Base-by-base conservation (phyloP, 1,140 invertebrate species). In the Microplitis mediator region DNA sequence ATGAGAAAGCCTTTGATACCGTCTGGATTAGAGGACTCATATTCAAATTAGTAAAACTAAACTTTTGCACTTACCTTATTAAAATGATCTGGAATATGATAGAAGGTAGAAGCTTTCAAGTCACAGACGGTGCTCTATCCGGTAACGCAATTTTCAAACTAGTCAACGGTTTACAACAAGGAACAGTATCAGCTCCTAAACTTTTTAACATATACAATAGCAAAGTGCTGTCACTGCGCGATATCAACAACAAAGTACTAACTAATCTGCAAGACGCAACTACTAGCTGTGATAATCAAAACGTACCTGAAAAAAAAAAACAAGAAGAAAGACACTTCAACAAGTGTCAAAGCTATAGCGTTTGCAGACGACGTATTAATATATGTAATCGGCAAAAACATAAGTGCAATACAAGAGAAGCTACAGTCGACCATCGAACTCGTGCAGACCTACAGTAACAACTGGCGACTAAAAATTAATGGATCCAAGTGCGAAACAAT, bases 401-500 rank as follows among this genome's bases (percentile, higher is more conserved):
- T 39, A 39, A n/a, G 1, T 14, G 16, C 0, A 1, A 71, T 74
- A 2, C 36, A 68, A 50, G 9, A 54, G 0, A 39, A 39, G 45
- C 32, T 74, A 2, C 35, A 68, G 36, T 4, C 36, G 3, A 9
- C 31, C 13, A 14, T 71, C 11, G 58, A 71, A 2, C 39, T 71
- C 62, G 39, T 62, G 2, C 56, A 67, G n/a, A 16, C 61, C 4
- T 71, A 62, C 14, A 71, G 70, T 23, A 8, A n/a, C 11, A 11
- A 62, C 32, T 74, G 73, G 69, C 67, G 71, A 11, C 51, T 74
- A 0, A 61, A 66, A 39, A 51, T 74, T 14, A 74, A 68, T 39
- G n/a, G 56, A 3, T 1, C 16, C 0, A 74, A 74, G 67, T 65
- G 74, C 36, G 74, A 75, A 58, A 69, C 74, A 1, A 72, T 75